Evolutionary conservation across 2,797 vertebrate species (phyloP).

Genomic region (Xyrichtys novacula): DNA sequence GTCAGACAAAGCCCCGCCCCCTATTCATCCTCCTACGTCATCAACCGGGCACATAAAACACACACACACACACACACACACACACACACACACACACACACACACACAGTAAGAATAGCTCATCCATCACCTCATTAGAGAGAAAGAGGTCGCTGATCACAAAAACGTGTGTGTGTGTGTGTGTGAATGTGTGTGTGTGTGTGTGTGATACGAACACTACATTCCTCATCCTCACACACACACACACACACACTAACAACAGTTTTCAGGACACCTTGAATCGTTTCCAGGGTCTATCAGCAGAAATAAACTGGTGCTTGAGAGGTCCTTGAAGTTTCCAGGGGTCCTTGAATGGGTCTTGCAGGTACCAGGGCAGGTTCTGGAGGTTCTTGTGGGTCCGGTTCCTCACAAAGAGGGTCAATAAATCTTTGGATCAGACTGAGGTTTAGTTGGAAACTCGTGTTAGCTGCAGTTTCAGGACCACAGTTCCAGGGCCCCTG

Average conservation of each 20-base stretch:
- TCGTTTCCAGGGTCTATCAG: no score
- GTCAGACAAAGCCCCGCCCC: conserved; percentile 52
- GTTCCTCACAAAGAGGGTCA: no score
- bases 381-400: not conserved
- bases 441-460: no score
- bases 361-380: not conserved
- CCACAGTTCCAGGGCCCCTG: no score
- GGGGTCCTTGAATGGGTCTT: no score
- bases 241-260: not conserved
- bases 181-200: conserved; percentile 20
- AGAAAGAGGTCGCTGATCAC: conserved; percentile 37
- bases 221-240: conserved; percentile 14
- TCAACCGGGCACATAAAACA: conserved; percentile 25
- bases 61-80: conserved; percentile 17
- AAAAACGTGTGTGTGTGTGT: conserved; percentile 26
- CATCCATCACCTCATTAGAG: conserved; percentile 60
- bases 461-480: no score
- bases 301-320: no score
- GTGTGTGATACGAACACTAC: conserved; percentile 23
- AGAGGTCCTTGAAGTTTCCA: no score
- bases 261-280: not conserved
- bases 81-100: conserved; percentile 34
- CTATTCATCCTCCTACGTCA: conserved; percentile 70
- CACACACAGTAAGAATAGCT: conserved; percentile 24
- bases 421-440: no score